A percentile compares a stretch with the other conserved stretches of the same genome.
These are phyloP conservation scores for Goniozus legneri DNA, from an alignment of 1,140 invertebrate species.

Conservation along the genomic window DNA sequence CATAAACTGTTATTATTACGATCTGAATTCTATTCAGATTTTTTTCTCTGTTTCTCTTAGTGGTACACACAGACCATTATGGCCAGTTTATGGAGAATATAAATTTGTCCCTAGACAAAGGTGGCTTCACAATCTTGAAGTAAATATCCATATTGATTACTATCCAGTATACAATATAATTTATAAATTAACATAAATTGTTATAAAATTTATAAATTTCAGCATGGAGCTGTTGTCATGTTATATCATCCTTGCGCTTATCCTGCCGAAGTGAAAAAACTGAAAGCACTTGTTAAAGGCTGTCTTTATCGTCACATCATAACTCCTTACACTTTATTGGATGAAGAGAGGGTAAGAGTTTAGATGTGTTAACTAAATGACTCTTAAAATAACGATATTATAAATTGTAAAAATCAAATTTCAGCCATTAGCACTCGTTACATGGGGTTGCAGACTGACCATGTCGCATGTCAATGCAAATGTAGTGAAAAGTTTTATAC, in stretches of 20 bases:
- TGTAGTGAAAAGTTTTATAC: slow-evolving; percentile 64
- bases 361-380: too few relatives aligned
- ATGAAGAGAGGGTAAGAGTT: slow-evolving; percentile 62
- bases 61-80: slow-evolving; percentile 76
- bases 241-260: slow-evolving; percentile 86
- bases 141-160: slow-evolving; percentile 37
- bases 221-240: slow-evolving; percentile 82
- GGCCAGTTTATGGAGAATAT: slow-evolving; percentile 82
- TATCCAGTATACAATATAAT: slow-evolving; percentile 8
- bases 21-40: background rate
- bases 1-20: too few relatives aligned
- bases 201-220: slow-evolving; percentile 25
- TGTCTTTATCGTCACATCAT: slow-evolving; percentile 82
- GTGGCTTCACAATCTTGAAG: slow-evolving; percentile 82
- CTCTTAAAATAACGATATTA: background rate
- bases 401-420: slow-evolving; percentile 25
- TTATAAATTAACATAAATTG: slow-evolving; percentile 8
- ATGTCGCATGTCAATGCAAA: slow-evolving; percentile 68
- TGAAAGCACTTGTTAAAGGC: slow-evolving; percentile 63
- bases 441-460: slow-evolving; percentile 72
- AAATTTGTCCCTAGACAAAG: slow-evolving; percentile 75
- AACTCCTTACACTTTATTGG: slow-evolving; percentile 66
- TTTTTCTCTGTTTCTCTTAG: slow-evolving; percentile 52
- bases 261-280: slow-evolving; percentile 59
- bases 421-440: slow-evolving; percentile 71